These are phyloP conservation scores for Volucella bombylans DNA, from an alignment of 2,888 invertebrate species.

Conservation along the genomic window DNA sequence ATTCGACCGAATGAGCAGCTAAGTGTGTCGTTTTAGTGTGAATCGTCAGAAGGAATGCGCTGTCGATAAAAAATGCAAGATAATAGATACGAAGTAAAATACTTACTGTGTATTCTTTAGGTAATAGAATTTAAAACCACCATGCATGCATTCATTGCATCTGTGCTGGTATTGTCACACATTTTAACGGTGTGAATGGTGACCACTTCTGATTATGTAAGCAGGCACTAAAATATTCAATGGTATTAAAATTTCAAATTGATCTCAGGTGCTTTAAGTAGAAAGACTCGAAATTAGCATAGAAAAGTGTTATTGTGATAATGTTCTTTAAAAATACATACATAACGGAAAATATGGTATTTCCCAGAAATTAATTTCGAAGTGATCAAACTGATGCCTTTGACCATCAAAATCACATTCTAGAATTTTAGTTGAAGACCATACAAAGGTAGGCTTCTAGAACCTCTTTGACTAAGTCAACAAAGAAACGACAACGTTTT, in stretches of 20 bases:
- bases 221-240: conserved; percentile 22
- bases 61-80: conserved; percentile 46
- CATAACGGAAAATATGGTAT: too few relatives aligned
- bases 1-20: conserved; percentile 46
- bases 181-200: conserved; percentile 16
- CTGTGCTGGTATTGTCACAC: conserved; percentile 46
- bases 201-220: conserved; percentile 15
- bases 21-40: conserved; percentile 35
- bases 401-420: too few relatives aligned
- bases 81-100: conserved; percentile 28
- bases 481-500: too few relatives aligned
- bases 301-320: background rate
- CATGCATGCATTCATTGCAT: conserved; percentile 19
- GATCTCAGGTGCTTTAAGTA: conserved; percentile 28
- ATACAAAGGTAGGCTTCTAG: too few relatives aligned
- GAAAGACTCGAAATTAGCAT: background rate
- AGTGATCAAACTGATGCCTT: too few relatives aligned
- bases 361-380: too few relatives aligned
- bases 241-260: conserved; percentile 52
- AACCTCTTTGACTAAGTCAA: too few relatives aligned
- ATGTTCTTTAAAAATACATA: too few relatives aligned
- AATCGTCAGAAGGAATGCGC: conserved; percentile 42
- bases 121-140: conserved; percentile 9
- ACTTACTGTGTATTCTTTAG: background rate
- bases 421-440: too few relatives aligned